These are phyloP conservation scores for Ammospiza caudacuta DNA, from an alignment of 2,113 vertebrate species.

Conservation along the genomic window DNA sequence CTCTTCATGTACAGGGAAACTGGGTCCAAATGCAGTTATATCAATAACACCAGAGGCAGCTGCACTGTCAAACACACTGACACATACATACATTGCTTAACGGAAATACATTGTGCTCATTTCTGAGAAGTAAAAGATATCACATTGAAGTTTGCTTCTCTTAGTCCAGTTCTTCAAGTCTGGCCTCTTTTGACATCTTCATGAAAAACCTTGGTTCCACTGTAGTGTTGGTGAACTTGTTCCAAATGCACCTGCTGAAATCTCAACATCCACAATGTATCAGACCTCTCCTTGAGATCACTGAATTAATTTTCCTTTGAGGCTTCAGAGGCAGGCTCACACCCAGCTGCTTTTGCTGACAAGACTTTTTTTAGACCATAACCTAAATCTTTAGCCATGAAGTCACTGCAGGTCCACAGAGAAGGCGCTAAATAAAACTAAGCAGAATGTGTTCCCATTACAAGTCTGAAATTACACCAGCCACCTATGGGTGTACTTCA, in stretches of 20 bases:
- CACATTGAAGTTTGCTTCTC: not conserved
- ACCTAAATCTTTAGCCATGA: not conserved
- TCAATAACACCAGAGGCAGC: not conserved
- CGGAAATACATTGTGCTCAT: not conserved
- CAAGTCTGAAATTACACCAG: not conserved
- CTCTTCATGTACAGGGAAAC: not conserved
- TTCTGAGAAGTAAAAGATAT: not conserved
- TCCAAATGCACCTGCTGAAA: not conserved
- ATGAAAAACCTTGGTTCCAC: not conserved
- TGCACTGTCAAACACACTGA: not conserved
- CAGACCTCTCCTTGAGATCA: not conserved
- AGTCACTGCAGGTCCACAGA: not conserved
- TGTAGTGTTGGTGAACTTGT: conserved; percentile 37
- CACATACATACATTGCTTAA: not conserved
- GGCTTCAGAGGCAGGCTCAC: not conserved
- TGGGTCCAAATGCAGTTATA: not conserved
- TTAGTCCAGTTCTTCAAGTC: not conserved
- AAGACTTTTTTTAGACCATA: not conserved
- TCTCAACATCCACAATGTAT: not conserved
- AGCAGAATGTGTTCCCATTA: not conserved
- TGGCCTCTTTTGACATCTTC: not conserved
- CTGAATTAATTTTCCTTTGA: not conserved
- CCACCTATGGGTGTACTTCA: not conserved
- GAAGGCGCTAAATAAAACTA: not conserved
- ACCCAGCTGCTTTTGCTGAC: not conserved